Percentiles rank a stretch among this genome's conserved stretches.
Evolutionary conservation across 2,797 vertebrate genomes (phyloP).

Genomic region (Pristis pectinata): DNA sequence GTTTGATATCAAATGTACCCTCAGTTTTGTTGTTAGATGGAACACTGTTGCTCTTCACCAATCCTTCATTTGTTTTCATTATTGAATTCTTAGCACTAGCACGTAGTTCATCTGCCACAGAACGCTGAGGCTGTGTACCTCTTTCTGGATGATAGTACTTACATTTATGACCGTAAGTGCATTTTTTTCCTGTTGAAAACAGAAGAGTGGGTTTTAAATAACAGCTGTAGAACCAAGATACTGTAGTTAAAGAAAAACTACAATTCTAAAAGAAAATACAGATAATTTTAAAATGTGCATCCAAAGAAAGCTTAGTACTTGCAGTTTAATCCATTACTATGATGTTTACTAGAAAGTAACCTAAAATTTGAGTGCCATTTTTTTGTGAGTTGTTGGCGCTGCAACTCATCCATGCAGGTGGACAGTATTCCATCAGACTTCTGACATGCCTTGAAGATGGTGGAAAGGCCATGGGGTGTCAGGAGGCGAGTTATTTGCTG

Average conservation of each 20-base stretch:
- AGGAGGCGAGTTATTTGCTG: too few relatives aligned
- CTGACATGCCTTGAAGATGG: too few relatives aligned
- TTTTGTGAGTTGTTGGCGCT: too few relatives aligned
- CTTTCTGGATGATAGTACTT: slow-evolving; percentile 95
- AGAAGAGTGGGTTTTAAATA: background rate
- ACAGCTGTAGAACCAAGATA: background rate
- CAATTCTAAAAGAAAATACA: background rate
- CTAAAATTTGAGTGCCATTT: background rate
- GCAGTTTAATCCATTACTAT: background rate
- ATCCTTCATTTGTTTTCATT: slow-evolving; percentile 69
- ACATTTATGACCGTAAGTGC: slow-evolving; percentile 96
- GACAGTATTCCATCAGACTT: too few relatives aligned
- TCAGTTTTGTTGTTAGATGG: slow-evolving; percentile 73
- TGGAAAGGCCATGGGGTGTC: too few relatives aligned
- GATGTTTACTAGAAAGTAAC: background rate
- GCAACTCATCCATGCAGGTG: too few relatives aligned
- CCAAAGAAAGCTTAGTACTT: background rate
- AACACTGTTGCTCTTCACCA: slow-evolving; percentile 92
- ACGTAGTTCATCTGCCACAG: slow-evolving; percentile 90
- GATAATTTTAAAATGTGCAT: background rate
- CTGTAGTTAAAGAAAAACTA: background rate
- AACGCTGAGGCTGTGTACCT: slow-evolving; percentile 85
- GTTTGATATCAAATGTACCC: slow-evolving; percentile 61
- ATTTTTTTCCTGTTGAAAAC: slow-evolving; percentile 79
- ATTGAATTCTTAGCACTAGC: slow-evolving; percentile 84